These are phyloP conservation scores for Plecotus auritus DNA, from an alignment of 2,113 vertebrate species.

Conservation along the genomic window DNA sequence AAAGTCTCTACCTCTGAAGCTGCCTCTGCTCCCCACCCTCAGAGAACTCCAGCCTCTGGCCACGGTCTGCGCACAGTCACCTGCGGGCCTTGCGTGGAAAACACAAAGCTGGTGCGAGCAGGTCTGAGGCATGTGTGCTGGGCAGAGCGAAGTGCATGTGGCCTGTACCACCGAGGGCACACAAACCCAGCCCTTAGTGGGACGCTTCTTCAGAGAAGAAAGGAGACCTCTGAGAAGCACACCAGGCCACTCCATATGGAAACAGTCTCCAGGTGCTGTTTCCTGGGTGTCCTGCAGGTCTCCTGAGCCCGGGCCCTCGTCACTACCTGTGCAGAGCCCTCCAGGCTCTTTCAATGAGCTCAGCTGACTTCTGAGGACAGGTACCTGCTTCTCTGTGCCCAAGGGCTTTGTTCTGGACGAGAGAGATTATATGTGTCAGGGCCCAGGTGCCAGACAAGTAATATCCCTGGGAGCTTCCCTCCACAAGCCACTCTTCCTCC, in stretches of 20 bases:
- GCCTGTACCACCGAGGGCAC: neutral
- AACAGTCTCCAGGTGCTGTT: neutral
- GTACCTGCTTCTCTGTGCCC: neutral
- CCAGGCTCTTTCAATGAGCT: fast-evolving
- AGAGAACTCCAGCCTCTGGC: neutral
- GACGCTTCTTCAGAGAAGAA: neutral
- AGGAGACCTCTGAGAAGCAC: neutral
- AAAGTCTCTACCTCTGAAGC: neutral
- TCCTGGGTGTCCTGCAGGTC: fast-evolving
- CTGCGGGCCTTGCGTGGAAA: neutral
- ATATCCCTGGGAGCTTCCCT: neutral
- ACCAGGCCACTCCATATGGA: neutral
- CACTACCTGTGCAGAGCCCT: too few species aligned
- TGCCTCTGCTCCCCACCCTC: neutral
- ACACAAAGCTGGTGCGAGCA: neutral
- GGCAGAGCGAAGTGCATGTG: neutral
- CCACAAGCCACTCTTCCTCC: neutral
- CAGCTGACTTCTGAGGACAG: neutral
- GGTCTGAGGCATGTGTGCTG: neutral
- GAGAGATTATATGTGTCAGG: neutral
- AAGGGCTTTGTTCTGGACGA: neutral
- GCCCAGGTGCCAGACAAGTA: neutral
- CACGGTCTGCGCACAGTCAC: neutral
- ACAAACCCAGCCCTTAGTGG: neutral
- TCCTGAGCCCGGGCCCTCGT: neutral